phyloP scores from a whole-genome alignment of 53 echinoderm and acorn worm genomes.

The Patiria pectinifera region DNA sequence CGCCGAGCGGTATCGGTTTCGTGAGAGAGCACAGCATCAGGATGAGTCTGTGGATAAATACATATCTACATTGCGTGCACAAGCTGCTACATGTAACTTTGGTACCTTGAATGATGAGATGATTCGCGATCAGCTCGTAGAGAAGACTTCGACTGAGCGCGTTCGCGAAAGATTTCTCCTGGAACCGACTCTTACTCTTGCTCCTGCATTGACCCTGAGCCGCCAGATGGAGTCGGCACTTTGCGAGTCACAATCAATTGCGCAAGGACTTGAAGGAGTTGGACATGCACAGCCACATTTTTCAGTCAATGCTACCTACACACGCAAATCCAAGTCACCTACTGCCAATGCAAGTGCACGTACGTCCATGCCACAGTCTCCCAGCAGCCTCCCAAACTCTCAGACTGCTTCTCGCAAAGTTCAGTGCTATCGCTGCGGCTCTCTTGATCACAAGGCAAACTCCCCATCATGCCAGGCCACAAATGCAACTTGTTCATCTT shows the following conservation, averaged over 20 bases:
- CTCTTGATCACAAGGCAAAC: slow-evolving; percentile 4
- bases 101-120: slow-evolving; percentile 31
- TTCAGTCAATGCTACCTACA: neutral
- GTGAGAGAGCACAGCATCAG: too few relatives aligned
- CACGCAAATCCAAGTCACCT: slow-evolving; percentile 18
- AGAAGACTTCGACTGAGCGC: too few relatives aligned
- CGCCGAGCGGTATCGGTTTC: neutral
- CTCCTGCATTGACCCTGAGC: slow-evolving; percentile 23
- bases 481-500: slow-evolving; percentile 5
- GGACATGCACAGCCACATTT: too few relatives aligned
- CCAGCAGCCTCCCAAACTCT: neutral
- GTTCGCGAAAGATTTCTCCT: too few relatives aligned
- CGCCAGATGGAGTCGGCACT: slow-evolving; percentile 32
- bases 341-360: neutral
- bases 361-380: neutral
- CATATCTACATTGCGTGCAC: slow-evolving; percentile 33
- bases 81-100: slow-evolving; percentile 50
- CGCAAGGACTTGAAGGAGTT: too few relatives aligned
- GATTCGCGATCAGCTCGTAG: slow-evolving; percentile 61
- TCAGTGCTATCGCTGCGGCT: neutral
- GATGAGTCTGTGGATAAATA: too few relatives aligned
- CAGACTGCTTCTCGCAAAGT: neutral
- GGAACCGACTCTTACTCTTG: slow-evolving; percentile 55
- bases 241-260: neutral
- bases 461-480: slow-evolving; percentile 8